These are phyloP conservation scores for Astyanax mexicanus DNA, from an alignment of 2,797 vertebrate genomes.

Conservation along the genomic window DNA sequence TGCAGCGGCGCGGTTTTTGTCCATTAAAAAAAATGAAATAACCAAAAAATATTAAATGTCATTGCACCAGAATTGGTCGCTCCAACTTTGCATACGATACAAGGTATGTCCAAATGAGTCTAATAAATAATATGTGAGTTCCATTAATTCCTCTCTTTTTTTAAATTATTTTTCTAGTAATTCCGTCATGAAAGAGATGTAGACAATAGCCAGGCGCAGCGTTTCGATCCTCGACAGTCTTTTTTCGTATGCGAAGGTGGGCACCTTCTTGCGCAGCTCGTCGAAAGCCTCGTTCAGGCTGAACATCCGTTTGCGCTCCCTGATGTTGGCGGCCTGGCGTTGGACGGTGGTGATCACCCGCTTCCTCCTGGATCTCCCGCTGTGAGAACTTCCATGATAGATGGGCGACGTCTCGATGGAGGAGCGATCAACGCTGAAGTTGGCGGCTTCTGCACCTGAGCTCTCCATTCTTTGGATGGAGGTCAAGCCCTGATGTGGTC, in stretches of 20 bases:
- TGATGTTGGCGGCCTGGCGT: constrained; percentile 93
- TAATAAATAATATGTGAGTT: no score
- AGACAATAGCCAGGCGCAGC: constrained; percentile 92
- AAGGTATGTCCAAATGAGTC: no score
- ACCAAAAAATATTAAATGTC: no score
- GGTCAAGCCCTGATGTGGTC: constrained; percentile 62
- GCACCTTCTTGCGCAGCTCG: constrained; percentile 91
- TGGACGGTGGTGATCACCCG: constrained; percentile 90
- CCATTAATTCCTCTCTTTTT: neutral
- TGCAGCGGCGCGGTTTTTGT: no score
- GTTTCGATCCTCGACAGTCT: constrained; percentile 95
- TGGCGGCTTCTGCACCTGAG: constrained; percentile 30
- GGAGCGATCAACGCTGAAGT: constrained; percentile 14
- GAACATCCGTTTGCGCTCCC: constrained; percentile 94
- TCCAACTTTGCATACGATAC: no score
- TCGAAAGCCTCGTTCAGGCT: constrained; percentile 97
- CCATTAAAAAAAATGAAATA: no score
- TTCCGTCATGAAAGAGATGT: constrained; percentile 97
- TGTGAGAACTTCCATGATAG: constrained; percentile 53
- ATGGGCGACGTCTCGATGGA: constrained; percentile 43
- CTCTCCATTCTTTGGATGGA: constrained; percentile 58
- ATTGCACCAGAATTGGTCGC: no score
- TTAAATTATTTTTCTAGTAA: constrained; percentile 80
- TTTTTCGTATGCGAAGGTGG: constrained; percentile 97
- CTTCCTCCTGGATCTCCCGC: constrained; percentile 84